A percentile compares a stretch with the other conserved stretches of the same genome.
phyloP scores from a whole-genome alignment of 2,113 vertebrate species.

The Clarias batrachus region DNA sequence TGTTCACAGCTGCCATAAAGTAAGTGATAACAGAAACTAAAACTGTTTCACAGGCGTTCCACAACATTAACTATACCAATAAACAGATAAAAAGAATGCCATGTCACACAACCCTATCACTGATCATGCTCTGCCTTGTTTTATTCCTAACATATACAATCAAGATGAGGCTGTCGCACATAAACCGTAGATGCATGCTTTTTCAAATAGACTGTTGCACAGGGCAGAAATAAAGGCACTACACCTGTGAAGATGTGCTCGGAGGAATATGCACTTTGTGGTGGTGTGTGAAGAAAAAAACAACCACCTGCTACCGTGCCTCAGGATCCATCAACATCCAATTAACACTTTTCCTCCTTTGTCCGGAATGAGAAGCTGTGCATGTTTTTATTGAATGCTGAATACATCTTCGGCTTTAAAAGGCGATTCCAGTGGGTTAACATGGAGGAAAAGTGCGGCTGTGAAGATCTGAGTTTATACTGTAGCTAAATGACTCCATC shows the following conservation, averaged over 20 bases:
- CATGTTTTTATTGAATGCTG: not conserved
- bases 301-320: conserved; percentile 9
- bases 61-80: not conserved
- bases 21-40: not conserved
- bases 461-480: not conserved
- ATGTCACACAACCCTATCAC: not conserved
- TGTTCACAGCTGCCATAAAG: not conserved
- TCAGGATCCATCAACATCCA: not conserved
- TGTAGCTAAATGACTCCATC: conserved; percentile 39
- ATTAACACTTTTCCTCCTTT: not conserved
- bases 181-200: not conserved
- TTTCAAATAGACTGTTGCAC: not conserved
- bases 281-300: conserved; percentile 6
- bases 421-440: not conserved
- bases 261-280: not conserved
- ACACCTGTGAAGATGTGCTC: not conserved
- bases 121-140: not conserved
- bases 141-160: not conserved
- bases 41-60: not conserved
- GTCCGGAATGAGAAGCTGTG: not conserved
- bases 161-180: not conserved
- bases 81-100: not conserved
- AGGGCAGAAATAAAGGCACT: not conserved
- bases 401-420: not conserved
- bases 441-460: not conserved